phyloP scores from a whole-genome alignment of 2,113 vertebrate genomes.

The Rhegmatorhina hoffmannsi region DNA sequence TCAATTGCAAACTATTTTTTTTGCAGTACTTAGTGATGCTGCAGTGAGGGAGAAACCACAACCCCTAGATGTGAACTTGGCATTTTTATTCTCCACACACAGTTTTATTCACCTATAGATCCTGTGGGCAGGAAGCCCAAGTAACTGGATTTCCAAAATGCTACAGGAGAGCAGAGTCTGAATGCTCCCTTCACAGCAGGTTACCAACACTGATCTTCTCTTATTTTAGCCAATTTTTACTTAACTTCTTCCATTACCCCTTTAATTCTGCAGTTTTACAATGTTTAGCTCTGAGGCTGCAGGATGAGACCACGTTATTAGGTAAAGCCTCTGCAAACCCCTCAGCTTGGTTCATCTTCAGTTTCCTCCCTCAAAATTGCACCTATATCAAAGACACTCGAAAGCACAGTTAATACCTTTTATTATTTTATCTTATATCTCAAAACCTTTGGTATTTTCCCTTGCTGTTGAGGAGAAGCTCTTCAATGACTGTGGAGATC shows the following conservation, averaged over 20 bases:
- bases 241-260: constrained; percentile 54
- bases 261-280: constrained; percentile 46
- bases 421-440: not conserved
- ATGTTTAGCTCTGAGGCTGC: not conserved
- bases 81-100: constrained; percentile 27
- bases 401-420: not conserved
- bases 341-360: not conserved
- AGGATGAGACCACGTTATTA: not conserved
- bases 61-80: not conserved
- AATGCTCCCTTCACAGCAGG: not conserved
- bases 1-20: not conserved
- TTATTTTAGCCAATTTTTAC: constrained; percentile 56
- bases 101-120: not conserved
- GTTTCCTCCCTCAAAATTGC: not conserved
- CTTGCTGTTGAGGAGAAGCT: not conserved
- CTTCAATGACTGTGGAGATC: not conserved
- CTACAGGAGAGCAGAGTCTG: constrained; percentile 38
- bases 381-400: not conserved
- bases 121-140: not conserved
- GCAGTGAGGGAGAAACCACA: constrained; percentile 26
- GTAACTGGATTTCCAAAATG: constrained; percentile 62
- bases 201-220: constrained; percentile 44
- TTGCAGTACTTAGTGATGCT: constrained; percentile 15
- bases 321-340: not conserved
- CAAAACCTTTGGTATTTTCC: not conserved